phyloP scores from a whole-genome alignment of 2,888 invertebrate genomes.

The Andrena marginata region DNA sequence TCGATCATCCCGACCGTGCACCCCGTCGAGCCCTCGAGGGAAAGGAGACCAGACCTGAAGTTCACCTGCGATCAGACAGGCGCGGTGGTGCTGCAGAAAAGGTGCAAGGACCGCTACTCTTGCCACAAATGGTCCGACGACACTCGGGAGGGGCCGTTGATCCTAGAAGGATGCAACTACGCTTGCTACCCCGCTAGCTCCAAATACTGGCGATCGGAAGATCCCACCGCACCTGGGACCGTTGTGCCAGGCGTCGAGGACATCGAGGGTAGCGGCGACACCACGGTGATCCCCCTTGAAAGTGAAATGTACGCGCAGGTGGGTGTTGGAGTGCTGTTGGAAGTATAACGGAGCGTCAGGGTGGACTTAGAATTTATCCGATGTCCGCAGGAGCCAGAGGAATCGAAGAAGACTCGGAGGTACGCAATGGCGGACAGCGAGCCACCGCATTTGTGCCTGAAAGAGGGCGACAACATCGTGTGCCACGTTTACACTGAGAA shows the following conservation, averaged over 20 bases:
- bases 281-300: slow-evolving; percentile 76
- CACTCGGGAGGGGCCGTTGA: slow-evolving; percentile 88
- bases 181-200: slow-evolving; percentile 86
- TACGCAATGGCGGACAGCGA: slow-evolving; percentile 74
- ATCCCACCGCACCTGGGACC: slow-evolving; percentile 27
- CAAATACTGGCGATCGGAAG: slow-evolving; percentile 59
- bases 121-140: slow-evolving; percentile 89
- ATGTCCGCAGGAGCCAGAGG: slow-evolving; percentile 56
- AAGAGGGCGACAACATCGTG: slow-evolving; percentile 78
- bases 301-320: slow-evolving; percentile 55
- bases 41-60: slow-evolving; percentile 88
- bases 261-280: slow-evolving; percentile 80
- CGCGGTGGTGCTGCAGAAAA: slow-evolving; percentile 90
- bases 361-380: not conserved
- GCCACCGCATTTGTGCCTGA: slow-evolving; percentile 88
- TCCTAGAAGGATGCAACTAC: slow-evolving; percentile 90
- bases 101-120: slow-evolving; percentile 89
- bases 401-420: slow-evolving; percentile 81
- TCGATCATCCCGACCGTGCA: slow-evolving; percentile 89
- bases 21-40: slow-evolving; percentile 85
- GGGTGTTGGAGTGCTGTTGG: not conserved
- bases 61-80: slow-evolving; percentile 91
- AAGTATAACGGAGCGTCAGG: not conserved
- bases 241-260: slow-evolving; percentile 48
- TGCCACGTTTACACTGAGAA: slow-evolving; percentile 89